Base-by-base conservation (phyloP, 2,113 vertebrate genomes). In the Saimiri boliviensis region DNA sequence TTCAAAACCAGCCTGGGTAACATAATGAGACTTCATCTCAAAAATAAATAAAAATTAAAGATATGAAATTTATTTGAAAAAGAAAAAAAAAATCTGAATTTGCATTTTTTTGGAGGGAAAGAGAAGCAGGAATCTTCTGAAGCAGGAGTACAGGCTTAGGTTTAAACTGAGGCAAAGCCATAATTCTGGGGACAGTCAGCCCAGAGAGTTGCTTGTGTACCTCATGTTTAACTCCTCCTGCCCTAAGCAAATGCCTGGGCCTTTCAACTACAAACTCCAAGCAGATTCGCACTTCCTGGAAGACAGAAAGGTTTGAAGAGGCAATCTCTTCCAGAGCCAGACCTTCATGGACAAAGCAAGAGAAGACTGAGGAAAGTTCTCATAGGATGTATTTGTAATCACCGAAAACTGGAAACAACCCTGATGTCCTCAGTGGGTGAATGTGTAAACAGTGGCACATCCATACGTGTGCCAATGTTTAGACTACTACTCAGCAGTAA, bases 331-430 rank as follows among this genome's bases (percentile, higher is more conserved):
- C 79, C 45, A 92, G 68, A 92, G 80, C 68, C 60, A 86, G 5
- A 82, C 66, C 27, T 21, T 58, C 35, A 23, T 17, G 35, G 35
- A 84, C n/a, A 95, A 89, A 87, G 54, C 70, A 92, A 54, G 73
- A 82, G 27, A 66, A 91, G 56, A 35, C 70, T 23, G 21, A 84
- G 66, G 77, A 54, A 87, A 66, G 68, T 71, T 97, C 85, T 66
- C 84, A 91, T 19, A 74, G 54, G 20, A 5, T 40, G 60, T 96
- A 86, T 94, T 74, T 74, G 14, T 92, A 90, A 80, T 94, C 14
- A 13, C 54, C 86, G 0, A 25, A 92, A 84, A 86, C 47, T 73
- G 12, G 35, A 77, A 89, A 56, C 73, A 73, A 86, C 42, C 30
- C 68, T 82, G 32, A 37, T 56, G 19, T 60, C 87, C 30, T 93